Conservation (phyloP, 1,140 invertebrate genomes). For the Solen grandis region DNA sequence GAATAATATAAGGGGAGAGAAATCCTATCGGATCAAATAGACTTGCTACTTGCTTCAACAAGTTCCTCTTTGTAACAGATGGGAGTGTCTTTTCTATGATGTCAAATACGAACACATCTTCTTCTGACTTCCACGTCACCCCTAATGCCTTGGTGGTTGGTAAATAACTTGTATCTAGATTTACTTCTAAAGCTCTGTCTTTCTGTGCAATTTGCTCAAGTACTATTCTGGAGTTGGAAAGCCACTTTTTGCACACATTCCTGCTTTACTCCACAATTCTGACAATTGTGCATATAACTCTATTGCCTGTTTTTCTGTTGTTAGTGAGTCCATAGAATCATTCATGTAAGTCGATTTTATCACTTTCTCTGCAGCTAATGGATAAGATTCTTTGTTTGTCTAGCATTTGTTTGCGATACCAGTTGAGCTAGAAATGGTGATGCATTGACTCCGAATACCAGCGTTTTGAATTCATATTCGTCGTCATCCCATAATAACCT, state of each 20-base stretch:
- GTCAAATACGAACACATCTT: background rate
- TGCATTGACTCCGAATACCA: slow-evolving; percentile 41
- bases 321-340: slow-evolving; percentile 16
- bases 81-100: background rate
- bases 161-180: background rate
- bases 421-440: slow-evolving; percentile 49
- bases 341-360: slow-evolving; percentile 28
- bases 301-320: slow-evolving; percentile 3
- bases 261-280: no score
- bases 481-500: slow-evolving; percentile 40
- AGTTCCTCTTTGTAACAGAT: background rate
- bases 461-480: background rate
- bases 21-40: background rate
- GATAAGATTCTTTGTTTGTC: background rate
- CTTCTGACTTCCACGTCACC: background rate
- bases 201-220: background rate
- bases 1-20: slow-evolving; percentile 7
- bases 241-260: no score
- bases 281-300: no score
- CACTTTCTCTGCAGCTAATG: background rate
- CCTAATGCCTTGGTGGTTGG: background rate
- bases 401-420: slow-evolving; percentile 20
- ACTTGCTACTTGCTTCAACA: background rate
- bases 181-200: background rate
- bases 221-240: no score